These are phyloP conservation scores for Cetoscarus ocellatus DNA, from an alignment of 2,797 vertebrate species.

Conservation along the genomic window DNA sequence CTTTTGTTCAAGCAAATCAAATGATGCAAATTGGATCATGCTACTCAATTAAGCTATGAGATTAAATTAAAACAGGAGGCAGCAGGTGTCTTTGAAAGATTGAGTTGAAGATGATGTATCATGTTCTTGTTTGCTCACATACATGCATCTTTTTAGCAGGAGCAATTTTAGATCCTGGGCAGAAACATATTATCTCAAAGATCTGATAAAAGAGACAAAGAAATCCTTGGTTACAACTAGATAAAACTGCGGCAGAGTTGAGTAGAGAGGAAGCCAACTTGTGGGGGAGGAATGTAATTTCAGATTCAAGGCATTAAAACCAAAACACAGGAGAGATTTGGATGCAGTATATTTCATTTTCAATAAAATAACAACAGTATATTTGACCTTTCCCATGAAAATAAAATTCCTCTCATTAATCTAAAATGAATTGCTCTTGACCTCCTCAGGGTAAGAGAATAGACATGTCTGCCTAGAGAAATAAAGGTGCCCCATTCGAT, in stretches of 20 bases:
- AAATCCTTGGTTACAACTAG: not conserved
- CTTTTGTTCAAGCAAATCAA: not conserved
- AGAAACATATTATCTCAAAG: not conserved
- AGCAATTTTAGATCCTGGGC: no score
- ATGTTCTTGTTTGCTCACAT: no score
- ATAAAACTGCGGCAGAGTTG: not conserved
- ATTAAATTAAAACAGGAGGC: no score
- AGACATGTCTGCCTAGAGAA: slow-evolving; percentile 21
- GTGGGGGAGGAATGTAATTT: not conserved
- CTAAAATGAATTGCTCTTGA: slow-evolving; percentile 32
- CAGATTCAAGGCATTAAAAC: not conserved
- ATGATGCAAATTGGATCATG: no score
- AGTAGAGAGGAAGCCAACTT: not conserved
- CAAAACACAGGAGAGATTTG: not conserved
- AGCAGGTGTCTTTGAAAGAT: no score
- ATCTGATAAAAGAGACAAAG: not conserved
- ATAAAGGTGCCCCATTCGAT: slow-evolving; percentile 39
- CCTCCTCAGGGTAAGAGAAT: slow-evolving; percentile 3
- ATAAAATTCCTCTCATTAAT: not conserved
- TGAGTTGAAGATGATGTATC: no score
- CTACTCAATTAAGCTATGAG: no score
- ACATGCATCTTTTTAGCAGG: no score
- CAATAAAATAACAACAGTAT: not conserved
- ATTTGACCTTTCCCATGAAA: not conserved
- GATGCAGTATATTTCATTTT: not conserved